Evolutionary conservation across 2,888 invertebrate genomes (phyloP).

Genomic region (Hecatera dysodea): DNA sequence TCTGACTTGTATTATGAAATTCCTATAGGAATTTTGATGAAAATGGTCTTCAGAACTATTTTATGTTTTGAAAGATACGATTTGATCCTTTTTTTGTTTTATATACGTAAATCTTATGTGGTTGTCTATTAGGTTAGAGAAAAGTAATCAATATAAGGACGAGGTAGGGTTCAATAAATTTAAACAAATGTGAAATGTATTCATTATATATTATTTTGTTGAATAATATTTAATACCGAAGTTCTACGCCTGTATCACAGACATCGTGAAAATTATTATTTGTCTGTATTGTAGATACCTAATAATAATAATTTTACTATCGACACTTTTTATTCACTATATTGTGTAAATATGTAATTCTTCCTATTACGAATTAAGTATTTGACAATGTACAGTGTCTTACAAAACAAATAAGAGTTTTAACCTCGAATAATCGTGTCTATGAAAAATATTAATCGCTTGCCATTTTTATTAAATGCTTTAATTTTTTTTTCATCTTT

Average conservation of each 20-base stretch:
- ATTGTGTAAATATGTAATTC: slow-evolving; percentile 75
- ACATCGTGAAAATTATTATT: not conserved
- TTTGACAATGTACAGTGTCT: slow-evolving; percentile 74
- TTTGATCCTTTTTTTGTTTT: slow-evolving; percentile 22
- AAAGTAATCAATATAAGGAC: slow-evolving; percentile 13
- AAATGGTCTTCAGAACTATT: not conserved
- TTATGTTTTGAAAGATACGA: slow-evolving; percentile 10
- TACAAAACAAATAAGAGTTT: slow-evolving; percentile 64
- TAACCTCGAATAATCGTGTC: slow-evolving; percentile 77
- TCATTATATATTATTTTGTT: slow-evolving; percentile 18
- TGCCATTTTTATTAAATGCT: slow-evolving; percentile 78
- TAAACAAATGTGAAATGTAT: slow-evolving; percentile 16
- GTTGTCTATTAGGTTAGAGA: slow-evolving; percentile 20
- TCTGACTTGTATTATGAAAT: slow-evolving; percentile 3
- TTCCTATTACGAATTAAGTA: slow-evolving; percentile 67
- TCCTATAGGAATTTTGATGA: slow-evolving; percentile 21
- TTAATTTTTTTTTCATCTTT: slow-evolving; percentile 60
- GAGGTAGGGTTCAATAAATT: slow-evolving; percentile 1
- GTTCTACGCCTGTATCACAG: slow-evolving; percentile 10
- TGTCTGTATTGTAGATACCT: slow-evolving; percentile 23
- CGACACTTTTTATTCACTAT: slow-evolving; percentile 51
- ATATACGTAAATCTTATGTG: slow-evolving; percentile 32
- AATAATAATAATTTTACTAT: slow-evolving; percentile 34
- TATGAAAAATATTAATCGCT: slow-evolving; percentile 73
- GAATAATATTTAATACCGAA: slow-evolving; percentile 18